Percentiles rank a stretch among this genome's conserved stretches.
phyloP scores from a whole-genome alignment of 37 sponge, comb jelly and placozoan species.

The Chondrilla cf. caribensis region DNA sequence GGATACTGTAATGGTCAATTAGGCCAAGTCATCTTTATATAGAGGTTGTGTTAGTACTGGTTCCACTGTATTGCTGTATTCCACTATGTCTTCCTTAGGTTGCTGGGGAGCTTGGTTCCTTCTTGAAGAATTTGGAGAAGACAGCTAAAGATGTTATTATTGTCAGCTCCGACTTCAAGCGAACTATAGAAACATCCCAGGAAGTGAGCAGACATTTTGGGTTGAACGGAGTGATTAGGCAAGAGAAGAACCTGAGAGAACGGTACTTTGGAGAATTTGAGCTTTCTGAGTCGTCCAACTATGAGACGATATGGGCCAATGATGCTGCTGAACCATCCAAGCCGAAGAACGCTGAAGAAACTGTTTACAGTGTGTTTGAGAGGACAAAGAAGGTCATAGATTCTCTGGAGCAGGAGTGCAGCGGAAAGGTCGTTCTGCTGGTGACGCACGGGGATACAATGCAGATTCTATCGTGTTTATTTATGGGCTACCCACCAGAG shows the following conservation, averaged over 20 bases:
- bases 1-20: too few relatives aligned
- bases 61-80: too few relatives aligned
- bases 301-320: constrained; percentile 6
- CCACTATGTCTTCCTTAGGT: background rate
- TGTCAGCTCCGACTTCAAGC: constrained; percentile 24
- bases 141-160: constrained; percentile 1
- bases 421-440: background rate
- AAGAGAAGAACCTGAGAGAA: constrained; percentile 8
- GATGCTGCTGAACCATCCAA: background rate
- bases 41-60: too few relatives aligned
- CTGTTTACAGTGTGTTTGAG: constrained; percentile 1
- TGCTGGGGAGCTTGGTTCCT: too few relatives aligned
- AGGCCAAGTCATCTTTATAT: too few relatives aligned
- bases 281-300: background rate
- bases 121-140: too few relatives aligned
- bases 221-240: background rate
- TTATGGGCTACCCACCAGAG: background rate
- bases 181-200: constrained; percentile 7
- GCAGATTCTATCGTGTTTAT: constrained; percentile 15
- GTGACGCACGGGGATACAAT: constrained; percentile 27
- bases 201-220: background rate
- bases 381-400: background rate
- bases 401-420: constrained; percentile 7
- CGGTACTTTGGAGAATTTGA: constrained; percentile 38
- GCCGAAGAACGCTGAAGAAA: constrained; percentile 12